Evolutionary conservation across 2,113 vertebrate species (phyloP).

Genomic region (Shinisaurus crocodilurus): DNA sequence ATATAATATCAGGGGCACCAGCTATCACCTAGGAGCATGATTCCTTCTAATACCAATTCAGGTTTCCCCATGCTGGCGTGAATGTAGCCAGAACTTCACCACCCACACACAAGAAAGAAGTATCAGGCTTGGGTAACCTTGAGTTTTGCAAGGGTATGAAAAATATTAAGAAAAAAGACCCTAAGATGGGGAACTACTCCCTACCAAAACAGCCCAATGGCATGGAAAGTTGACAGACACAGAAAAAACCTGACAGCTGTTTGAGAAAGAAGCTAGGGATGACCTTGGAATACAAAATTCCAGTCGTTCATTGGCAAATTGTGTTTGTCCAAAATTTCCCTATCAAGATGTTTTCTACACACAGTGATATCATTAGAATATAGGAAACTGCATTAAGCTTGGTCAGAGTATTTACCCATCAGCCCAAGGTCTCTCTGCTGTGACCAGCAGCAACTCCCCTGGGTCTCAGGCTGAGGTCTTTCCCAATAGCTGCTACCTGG

Average conservation of each 20-base stretch:
- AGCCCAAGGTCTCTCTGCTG: neutral
- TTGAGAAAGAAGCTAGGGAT: no score
- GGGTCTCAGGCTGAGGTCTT: neutral
- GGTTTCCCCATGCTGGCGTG: no score
- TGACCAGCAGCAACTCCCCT: neutral
- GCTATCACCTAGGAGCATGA: neutral
- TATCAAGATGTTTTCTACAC: no score
- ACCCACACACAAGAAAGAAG: neutral
- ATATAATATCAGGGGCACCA: neutral
- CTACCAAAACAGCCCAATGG: no score
- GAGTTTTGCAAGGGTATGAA: neutral
- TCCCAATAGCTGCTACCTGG: neutral
- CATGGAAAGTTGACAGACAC: no score
- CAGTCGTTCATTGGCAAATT: no score
- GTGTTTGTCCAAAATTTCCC: no score
- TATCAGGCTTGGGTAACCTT: neutral
- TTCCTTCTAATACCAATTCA: neutral
- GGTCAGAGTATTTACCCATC: neutral
- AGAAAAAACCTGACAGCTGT: no score
- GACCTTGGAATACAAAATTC: no score
- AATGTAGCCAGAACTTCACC: no score
- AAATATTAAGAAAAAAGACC: neutral
- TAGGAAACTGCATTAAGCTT: neutral
- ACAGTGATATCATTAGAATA: neutral
- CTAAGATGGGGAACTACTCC: no score